Conservation (phyloP, 2,113 vertebrate species). For the Mustelus asterias region DNA sequence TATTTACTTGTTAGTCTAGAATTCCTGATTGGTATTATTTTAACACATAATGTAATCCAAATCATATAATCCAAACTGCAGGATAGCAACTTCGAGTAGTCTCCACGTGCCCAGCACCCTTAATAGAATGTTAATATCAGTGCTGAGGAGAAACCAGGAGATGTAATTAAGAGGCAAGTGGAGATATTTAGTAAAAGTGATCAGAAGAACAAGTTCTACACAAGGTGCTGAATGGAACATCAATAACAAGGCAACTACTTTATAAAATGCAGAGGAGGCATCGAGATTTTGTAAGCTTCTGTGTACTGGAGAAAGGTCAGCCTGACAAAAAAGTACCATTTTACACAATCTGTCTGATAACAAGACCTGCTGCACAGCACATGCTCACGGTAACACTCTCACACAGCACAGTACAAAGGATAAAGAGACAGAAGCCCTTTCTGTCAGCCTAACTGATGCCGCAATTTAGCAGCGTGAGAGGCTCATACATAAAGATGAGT, state of each 20-base stretch:
- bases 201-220: not conserved
- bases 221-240: not conserved
- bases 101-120: not conserved
- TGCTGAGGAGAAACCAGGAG: not conserved
- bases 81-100: not conserved
- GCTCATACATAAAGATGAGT: constrained; percentile 14
- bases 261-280: constrained; percentile 10
- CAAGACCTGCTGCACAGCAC: constrained; percentile 1
- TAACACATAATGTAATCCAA: not conserved
- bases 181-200: not conserved
- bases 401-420: constrained; percentile 23
- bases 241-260: not conserved
- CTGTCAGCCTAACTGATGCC: constrained; percentile 10
- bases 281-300: constrained; percentile 14
- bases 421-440: constrained; percentile 7
- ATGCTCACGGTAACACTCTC: not conserved
- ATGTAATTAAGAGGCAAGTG: not conserved
- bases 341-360: constrained; percentile 29
- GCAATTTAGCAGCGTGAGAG: constrained; percentile 1
- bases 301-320: constrained; percentile 20
- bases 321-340: constrained; percentile 20
- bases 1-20: not conserved
- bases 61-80: not conserved
- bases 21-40: constrained; percentile 17
- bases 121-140: not conserved